Evolutionary conservation across 2,888 invertebrate genomes (phyloP).

Genomic region (Morpho helenor): DNA sequence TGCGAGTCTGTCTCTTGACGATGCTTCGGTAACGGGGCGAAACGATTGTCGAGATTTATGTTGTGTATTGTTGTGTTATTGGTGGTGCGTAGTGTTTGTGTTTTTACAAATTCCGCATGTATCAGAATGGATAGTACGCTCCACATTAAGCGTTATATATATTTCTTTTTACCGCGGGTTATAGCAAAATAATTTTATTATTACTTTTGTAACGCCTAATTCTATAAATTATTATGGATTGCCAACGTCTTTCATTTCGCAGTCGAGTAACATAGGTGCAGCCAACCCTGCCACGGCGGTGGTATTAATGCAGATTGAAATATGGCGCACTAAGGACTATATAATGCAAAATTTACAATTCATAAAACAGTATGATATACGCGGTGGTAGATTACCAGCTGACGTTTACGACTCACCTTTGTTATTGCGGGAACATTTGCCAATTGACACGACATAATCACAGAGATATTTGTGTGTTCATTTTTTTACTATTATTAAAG

Average conservation of each 20-base stretch:
- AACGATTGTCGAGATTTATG: too few relatives aligned
- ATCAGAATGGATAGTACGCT: too few relatives aligned
- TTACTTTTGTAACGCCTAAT: too few relatives aligned
- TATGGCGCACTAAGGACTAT: slow-evolving; percentile 74
- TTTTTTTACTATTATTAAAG: neutral
- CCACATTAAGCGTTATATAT: too few relatives aligned
- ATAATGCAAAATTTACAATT: slow-evolving; percentile 77
- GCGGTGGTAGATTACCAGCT: slow-evolving; percentile 43
- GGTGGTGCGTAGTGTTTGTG: too few relatives aligned
- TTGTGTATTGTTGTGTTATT: too few relatives aligned
- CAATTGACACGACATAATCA: slow-evolving; percentile 17
- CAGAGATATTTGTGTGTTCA: slow-evolving; percentile 6
- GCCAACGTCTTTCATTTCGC: neutral
- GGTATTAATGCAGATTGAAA: slow-evolving; percentile 69
- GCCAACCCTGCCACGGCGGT: slow-evolving; percentile 54
- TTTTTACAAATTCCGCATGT: too few relatives aligned
- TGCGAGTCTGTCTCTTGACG: too few relatives aligned
- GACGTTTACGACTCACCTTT: slow-evolving; percentile 33
- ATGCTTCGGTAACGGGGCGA: too few relatives aligned
- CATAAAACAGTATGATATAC: slow-evolving; percentile 75
- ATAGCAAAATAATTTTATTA: too few relatives aligned
- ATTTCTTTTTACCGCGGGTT: too few relatives aligned
- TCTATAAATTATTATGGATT: too few relatives aligned
- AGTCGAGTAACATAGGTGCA: neutral
- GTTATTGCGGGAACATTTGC: slow-evolving; percentile 13